These are phyloP conservation scores for Phalacrocorax brasilianus DNA, from an alignment of 2,113 vertebrate species.

Conservation along the genomic window DNA sequence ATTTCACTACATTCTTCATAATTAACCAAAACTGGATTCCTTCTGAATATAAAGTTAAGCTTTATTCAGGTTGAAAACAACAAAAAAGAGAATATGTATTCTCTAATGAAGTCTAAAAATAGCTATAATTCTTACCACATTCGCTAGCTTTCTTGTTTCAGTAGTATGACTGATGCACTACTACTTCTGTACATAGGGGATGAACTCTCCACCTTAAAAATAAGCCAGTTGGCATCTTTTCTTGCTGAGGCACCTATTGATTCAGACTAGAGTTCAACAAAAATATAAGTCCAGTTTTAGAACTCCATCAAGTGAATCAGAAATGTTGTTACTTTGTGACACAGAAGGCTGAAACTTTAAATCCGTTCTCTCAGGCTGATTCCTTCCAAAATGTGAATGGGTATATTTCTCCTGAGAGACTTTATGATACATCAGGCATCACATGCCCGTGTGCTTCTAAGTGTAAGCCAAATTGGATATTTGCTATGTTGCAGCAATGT, in stretches of 20 bases:
- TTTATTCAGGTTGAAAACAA: not conserved
- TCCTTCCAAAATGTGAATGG: not conserved
- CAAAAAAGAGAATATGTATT: not conserved
- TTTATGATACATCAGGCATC: not conserved
- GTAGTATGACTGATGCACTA: not conserved
- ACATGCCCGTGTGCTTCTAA: not conserved
- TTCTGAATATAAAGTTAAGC: not conserved
- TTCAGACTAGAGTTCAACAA: not conserved
- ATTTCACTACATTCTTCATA: not conserved
- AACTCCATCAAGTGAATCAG: not conserved
- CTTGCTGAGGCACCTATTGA: not conserved
- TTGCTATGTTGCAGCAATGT: not conserved
- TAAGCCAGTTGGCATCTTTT: not conserved
- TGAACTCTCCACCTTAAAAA: not conserved
- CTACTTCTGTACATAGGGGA: not conserved
- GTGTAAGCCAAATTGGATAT: not conserved
- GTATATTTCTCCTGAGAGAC: not conserved
- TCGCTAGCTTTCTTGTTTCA: not conserved
- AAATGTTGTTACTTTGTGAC: not conserved
- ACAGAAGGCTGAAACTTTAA: not conserved
- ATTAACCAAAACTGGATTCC: not conserved
- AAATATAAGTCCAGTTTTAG: not conserved
- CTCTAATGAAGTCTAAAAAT: not conserved
- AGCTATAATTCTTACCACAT: not conserved
- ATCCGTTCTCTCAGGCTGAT: not conserved